These are phyloP conservation scores for Euglossa dilemma DNA, from an alignment of 1,140 invertebrate genomes.

Conservation along the genomic window DNA sequence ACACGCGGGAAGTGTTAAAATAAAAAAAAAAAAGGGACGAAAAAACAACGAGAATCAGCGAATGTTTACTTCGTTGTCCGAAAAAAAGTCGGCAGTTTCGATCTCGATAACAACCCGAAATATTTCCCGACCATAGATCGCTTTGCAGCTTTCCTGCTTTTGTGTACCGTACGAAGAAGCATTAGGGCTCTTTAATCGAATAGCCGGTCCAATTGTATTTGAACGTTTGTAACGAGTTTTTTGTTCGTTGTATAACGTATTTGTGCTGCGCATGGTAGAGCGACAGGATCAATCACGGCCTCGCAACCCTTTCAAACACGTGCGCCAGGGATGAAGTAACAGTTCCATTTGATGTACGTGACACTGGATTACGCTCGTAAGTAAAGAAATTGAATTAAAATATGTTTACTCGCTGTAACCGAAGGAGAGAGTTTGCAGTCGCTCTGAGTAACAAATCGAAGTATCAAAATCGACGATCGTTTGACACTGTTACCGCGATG, in stretches of 20 bases:
- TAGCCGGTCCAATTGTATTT: constrained; percentile 10
- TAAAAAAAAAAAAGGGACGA: not conserved
- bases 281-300: constrained; percentile 26
- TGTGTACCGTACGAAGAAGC: constrained; percentile 12
- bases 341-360: constrained; percentile 1
- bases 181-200: constrained; percentile 40
- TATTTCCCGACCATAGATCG: constrained; percentile 11
- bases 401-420: not conserved
- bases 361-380: not conserved
- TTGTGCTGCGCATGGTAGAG: constrained; percentile 11
- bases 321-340: not conserved
- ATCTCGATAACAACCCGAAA: not conserved
- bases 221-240: constrained; percentile 37
- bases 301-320: constrained; percentile 22
- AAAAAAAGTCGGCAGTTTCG: not conserved
- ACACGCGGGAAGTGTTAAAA: not conserved
- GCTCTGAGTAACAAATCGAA: no score
- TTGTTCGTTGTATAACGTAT: constrained; percentile 17
- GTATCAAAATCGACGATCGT: no score
- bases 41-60: not conserved
- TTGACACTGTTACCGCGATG: no score
- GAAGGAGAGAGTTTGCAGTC: not conserved
- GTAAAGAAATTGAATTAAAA: not conserved
- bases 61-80: not conserved
- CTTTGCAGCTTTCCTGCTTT: constrained; percentile 9